These are phyloP conservation scores for Sorex maritimensis DNA, from an alignment of 2,797 vertebrate genomes.

Conservation along the genomic window DNA sequence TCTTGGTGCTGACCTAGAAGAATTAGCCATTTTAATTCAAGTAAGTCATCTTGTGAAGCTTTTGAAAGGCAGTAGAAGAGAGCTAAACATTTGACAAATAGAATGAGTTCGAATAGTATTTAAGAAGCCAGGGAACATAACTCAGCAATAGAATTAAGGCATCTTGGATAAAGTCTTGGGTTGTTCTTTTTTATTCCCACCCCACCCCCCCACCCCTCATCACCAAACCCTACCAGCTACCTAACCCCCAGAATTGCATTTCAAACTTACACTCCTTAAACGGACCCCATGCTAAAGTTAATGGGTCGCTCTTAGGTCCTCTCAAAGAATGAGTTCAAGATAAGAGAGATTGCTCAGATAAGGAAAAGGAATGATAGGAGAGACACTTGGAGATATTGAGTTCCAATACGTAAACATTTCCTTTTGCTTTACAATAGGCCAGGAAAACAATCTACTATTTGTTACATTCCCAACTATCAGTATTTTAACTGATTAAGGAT, in stretches of 20 bases:
- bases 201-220: too few species aligned
- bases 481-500: constrained; percentile 74
- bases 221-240: too few species aligned
- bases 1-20: background rate
- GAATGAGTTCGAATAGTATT: background rate
- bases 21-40: constrained; percentile 40
- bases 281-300: background rate
- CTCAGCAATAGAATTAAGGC: too few species aligned
- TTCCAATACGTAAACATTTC: constrained; percentile 78
- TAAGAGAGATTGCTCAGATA: constrained; percentile 81
- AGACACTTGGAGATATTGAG: constrained; percentile 62
- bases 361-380: constrained; percentile 65
- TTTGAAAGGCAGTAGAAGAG: constrained; percentile 45
- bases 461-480: constrained; percentile 62
- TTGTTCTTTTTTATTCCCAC: too few species aligned
- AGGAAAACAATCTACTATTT: constrained; percentile 63
- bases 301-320: background rate
- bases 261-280: background rate
- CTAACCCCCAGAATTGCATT: background rate
- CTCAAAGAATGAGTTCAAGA: constrained; percentile 54
- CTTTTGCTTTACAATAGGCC: constrained; percentile 73
- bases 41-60: background rate
- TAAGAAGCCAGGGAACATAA: background rate
- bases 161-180: too few species aligned
- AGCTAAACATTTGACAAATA: background rate